Conservation (phyloP, 2,113 vertebrate genomes). For the Oreotragus oreotragus region DNA sequence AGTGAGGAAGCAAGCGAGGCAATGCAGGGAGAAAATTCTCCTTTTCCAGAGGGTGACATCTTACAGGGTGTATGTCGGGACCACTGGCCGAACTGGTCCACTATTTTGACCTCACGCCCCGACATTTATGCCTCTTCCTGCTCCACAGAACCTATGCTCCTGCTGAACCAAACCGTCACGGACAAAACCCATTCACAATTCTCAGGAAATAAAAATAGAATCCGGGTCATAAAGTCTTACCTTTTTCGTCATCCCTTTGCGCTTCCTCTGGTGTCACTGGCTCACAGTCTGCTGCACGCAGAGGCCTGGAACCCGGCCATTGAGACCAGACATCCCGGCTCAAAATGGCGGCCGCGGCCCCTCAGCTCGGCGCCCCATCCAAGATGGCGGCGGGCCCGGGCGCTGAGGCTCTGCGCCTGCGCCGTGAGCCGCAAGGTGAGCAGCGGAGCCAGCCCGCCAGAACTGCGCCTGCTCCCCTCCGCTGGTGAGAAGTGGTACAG, state of each 20-base stretch:
- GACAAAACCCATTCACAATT: neutral
- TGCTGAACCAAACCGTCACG: neutral
- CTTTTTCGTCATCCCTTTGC: neutral
- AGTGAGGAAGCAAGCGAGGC: neutral
- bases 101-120: no score
- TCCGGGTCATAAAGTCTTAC: neutral
- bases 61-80: neutral
- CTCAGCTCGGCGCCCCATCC: rapidly evolving
- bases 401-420: neutral
- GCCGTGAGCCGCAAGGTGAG: rapidly evolving
- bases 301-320: no score
- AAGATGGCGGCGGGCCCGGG: neutral
- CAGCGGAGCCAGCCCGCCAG: rapidly evolving
- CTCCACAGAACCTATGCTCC: neutral
- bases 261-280: neutral
- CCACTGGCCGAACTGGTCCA: neutral
- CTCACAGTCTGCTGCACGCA: neutral
- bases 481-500: rapidly evolving
- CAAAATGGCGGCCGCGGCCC: no score
- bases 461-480: rapidly evolving
- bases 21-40: neutral
- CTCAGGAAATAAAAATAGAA: neutral
- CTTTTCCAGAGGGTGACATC: neutral
- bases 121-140: no score
- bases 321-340: rapidly evolving